Evolutionary conservation across 2,888 invertebrate genomes (phyloP).

Genomic region (Eumacrocentrus americanus): DNA sequence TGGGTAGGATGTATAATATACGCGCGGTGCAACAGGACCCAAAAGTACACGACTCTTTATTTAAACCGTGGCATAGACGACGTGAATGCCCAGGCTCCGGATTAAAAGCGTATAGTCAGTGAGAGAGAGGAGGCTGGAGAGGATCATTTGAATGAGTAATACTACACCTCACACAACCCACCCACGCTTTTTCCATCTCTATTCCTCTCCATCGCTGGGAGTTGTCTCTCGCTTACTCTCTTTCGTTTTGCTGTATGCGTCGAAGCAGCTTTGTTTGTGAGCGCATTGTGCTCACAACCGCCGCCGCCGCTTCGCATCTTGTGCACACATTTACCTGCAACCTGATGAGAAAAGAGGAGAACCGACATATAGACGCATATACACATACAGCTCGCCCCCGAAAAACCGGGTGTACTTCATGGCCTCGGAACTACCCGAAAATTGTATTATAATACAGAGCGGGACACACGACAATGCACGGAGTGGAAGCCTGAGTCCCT

Average conservation of each 20-base stretch:
- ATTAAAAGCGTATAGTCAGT: slow-evolving; percentile 55
- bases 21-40: slow-evolving; percentile 38
- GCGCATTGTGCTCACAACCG: slow-evolving; percentile 54
- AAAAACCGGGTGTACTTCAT: neutral
- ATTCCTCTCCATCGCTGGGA: no score
- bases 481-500: slow-evolving; percentile 40
- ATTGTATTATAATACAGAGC: slow-evolving; percentile 57
- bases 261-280: slow-evolving; percentile 58
- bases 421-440: slow-evolving; percentile 48
- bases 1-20: slow-evolving; percentile 23
- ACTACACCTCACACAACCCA: slow-evolving; percentile 60
- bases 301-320: slow-evolving; percentile 58
- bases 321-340: slow-evolving; percentile 23
- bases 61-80: slow-evolving; percentile 49
- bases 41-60: slow-evolving; percentile 49
- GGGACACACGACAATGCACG: slow-evolving; percentile 48
- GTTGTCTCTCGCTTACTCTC: neutral
- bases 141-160: slow-evolving; percentile 62
- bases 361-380: neutral
- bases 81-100: slow-evolving; percentile 54
- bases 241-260: neutral
- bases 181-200: slow-evolving; percentile 50
- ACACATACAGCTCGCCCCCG: neutral
- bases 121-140: slow-evolving; percentile 43
- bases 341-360: slow-evolving; percentile 17